A percentile compares a stretch with the other conserved stretches of the same genome.
Conservation (phyloP, 2,797 vertebrate genomes). For the Propithecus perrieri region DNA sequence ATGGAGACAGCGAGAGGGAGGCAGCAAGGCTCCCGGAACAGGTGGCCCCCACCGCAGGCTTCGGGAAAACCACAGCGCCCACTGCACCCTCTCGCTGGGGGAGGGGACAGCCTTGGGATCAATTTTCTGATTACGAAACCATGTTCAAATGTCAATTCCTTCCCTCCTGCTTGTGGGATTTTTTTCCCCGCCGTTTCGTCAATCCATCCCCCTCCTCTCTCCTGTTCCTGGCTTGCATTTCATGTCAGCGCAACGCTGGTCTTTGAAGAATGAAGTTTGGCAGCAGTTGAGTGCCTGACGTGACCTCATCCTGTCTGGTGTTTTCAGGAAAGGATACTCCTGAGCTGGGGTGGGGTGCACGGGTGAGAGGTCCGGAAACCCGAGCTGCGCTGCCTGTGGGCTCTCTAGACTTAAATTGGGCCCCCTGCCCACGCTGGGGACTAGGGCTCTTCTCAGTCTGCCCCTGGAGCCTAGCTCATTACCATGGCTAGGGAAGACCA, state of each 20-base stretch:
- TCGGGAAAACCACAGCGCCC: background rate
- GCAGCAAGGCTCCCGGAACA: constrained; percentile 30
- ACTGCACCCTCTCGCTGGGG: background rate
- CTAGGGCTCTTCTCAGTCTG: background rate
- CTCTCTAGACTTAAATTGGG: background rate
- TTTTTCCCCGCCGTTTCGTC: background rate
- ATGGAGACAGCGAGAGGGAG: constrained; percentile 68
- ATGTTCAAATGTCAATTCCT: constrained; percentile 68
- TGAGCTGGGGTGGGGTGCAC: background rate
- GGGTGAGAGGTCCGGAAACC: background rate
- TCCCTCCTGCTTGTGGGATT: constrained; percentile 1
- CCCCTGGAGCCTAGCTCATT: background rate
- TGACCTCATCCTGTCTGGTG: constrained; percentile 67
- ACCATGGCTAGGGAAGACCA: background rate
- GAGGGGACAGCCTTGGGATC: constrained; percentile 28
- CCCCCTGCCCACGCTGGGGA: fast-evolving
- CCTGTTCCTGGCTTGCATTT: constrained; percentile 14
- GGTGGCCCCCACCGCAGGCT: constrained; percentile 34
- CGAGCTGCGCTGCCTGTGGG: background rate
- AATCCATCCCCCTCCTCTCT: background rate
- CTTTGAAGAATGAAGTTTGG: constrained; percentile 71
- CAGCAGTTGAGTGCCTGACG: background rate
- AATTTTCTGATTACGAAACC: constrained; percentile 63
- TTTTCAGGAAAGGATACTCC: constrained; percentile 28
- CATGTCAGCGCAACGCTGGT: background rate